These are phyloP conservation scores for Isaurus tuberculatus DNA, from an alignment of 92 coral and sea anemone species.

Conservation along the genomic window DNA sequence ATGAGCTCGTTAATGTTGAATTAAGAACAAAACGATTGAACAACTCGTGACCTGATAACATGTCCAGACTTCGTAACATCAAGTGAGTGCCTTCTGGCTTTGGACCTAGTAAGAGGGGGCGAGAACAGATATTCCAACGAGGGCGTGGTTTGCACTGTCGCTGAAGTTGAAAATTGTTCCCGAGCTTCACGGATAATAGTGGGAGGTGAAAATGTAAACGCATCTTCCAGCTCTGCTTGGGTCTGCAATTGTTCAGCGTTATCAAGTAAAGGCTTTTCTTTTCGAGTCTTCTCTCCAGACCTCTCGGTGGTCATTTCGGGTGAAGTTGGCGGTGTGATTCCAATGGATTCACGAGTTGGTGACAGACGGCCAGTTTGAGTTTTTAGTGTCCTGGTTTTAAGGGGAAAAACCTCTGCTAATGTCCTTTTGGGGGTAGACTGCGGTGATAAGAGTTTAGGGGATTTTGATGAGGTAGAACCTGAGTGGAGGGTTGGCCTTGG, in stretches of 20 bases:
- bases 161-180: constrained; percentile 16
- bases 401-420: not conserved
- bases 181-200: constrained; percentile 63
- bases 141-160: constrained; percentile 53
- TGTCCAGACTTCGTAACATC: constrained; percentile 55
- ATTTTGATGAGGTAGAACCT: not conserved
- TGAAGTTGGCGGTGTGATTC: constrained; percentile 72
- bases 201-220: constrained; percentile 79
- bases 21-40: no score
- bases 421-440: constrained; percentile 31
- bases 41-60: constrained; percentile 10
- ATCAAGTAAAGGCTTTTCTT: not conserved
- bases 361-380: constrained; percentile 1
- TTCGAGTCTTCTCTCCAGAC: not conserved
- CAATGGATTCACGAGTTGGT: constrained; percentile 23
- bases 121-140: constrained; percentile 76
- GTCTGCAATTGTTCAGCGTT: constrained; percentile 14
- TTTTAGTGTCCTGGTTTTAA: not conserved
- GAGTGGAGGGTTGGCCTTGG: constrained; percentile 12
- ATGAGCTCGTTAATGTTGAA: no score
- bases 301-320: constrained; percentile 41
- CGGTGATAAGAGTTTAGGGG: constrained; percentile 36
- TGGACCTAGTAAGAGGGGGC: constrained; percentile 96
- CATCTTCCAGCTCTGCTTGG: constrained; percentile 26
- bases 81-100: constrained; percentile 72